Base-by-base conservation (phyloP, 2,888 invertebrate genomes). In the Candidula unifasciata region DNA sequence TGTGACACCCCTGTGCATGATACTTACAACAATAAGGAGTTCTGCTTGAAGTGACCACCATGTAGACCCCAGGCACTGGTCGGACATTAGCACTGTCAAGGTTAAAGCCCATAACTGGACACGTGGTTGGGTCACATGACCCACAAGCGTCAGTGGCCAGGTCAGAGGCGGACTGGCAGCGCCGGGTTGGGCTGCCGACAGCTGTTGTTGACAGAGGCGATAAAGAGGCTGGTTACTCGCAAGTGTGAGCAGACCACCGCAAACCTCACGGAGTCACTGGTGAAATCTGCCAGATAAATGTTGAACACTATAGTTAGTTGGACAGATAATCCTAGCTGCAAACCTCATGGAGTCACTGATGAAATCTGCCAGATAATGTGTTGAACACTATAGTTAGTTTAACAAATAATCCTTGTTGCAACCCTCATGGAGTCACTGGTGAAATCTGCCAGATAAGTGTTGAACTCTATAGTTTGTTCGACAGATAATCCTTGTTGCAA, bases 81-180 rank as follows among this genome's bases (percentile, higher is more conserved):
- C 0, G 2, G 6, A 27, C 79, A 30, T 44, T 52, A 8, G 6
- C 27, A 18, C 16, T 27, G 68, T 68, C 79, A 27, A 82, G n/a
- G 64, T 82, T 82, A 37, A 68, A 82, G 10, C 82, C 82, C 82
- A 82, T 82, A 24, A 54, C 33, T 0, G 76, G 82, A 37, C 82
- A 82, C 27, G 16, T 27, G 16, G 24, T 64, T 60, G 30, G 3
- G 10, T 18, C 44, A 30, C 82, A 82, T 10, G 52, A 64, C 2
- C 27, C n/a, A 64, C 82, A 82, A 16, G 10, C 10, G n/a, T 30
- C 8, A 18, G 10, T 0, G 8, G 13, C 5, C 24, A 44, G 10
- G 78, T 54, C 10, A 18, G 35, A 69, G 44, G 18, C 30, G 73
- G n/a, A 54, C 5, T 30, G 33, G 37, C 85, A 83, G 5, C 27